Evolutionary conservation across 2,888 invertebrate species (phyloP).

Genomic region (Idaea straminata): DNA sequence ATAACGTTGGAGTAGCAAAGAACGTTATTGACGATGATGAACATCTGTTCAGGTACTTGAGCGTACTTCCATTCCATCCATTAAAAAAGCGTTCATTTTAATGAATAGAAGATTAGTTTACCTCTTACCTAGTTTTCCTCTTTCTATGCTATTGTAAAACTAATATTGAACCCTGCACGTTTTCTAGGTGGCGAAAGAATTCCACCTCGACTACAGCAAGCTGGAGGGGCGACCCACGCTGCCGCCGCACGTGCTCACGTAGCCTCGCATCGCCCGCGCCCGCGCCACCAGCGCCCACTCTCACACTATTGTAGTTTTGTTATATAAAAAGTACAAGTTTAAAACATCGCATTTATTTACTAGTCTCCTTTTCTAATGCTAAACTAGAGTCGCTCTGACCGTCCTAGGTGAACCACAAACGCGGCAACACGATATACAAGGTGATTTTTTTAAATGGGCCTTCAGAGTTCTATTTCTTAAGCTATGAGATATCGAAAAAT

Average conservation of each 20-base stretch:
- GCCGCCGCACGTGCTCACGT: constrained; percentile 83
- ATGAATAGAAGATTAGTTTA: no score
- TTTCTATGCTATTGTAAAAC: not conserved
- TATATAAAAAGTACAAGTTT: constrained; percentile 81
- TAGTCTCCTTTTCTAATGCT: not conserved
- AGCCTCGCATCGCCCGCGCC: constrained; percentile 30
- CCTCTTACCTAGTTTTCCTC: no score
- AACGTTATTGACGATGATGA: no score
- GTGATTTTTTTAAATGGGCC: no score
- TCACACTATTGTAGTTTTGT: constrained; percentile 77
- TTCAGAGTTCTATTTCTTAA: no score
- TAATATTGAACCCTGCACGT: constrained; percentile 7
- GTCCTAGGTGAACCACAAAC: no score
- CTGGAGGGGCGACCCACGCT: constrained; percentile 95
- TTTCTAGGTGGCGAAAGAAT: constrained; percentile 93
- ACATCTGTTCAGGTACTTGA: no score
- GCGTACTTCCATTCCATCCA: no score
- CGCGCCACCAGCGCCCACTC: constrained; percentile 53
- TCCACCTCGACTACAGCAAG: constrained; percentile 99
- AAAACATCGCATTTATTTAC: constrained; percentile 35
- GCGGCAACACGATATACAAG: no score
- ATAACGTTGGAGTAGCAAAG: no score
- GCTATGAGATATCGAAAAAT: no score
- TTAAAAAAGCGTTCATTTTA: no score
- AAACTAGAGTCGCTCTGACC: not conserved